These are phyloP conservation scores for Capitulum mitella DNA, from an alignment of 2,888 invertebrate genomes.

Conservation along the genomic window DNA sequence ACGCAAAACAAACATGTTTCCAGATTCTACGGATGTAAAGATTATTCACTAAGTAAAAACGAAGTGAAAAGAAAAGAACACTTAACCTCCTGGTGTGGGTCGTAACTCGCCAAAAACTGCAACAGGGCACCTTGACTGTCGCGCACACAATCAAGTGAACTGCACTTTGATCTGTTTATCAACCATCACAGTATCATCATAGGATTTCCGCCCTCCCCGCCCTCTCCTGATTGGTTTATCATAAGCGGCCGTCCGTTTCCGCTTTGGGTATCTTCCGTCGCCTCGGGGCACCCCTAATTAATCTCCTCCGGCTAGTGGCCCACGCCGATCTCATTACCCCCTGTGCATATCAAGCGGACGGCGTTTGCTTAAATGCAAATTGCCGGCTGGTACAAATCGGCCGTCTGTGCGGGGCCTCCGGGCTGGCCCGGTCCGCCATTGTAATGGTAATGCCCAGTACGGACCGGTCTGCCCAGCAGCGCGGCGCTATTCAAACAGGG, in stretches of 20 bases:
- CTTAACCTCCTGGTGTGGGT: no score
- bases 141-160: not conserved
- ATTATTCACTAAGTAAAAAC: no score
- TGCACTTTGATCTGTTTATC: not conserved
- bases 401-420: not conserved
- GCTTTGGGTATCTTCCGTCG: not conserved
- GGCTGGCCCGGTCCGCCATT: not conserved
- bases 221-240: not conserved
- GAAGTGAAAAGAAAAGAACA: no score
- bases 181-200: not conserved
- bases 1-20: no score
- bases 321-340: not conserved
- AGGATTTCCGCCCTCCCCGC: not conserved
- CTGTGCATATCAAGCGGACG: not conserved
- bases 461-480: no score
- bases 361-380: conserved; percentile 4
- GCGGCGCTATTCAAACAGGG: not conserved
- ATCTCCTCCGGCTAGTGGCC: not conserved
- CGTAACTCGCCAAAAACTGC: no score
- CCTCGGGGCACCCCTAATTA: not conserved
- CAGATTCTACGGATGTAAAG: no score
- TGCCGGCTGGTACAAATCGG: not conserved
- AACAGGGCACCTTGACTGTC: not conserved
- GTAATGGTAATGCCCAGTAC: not conserved
- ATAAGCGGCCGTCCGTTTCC: not conserved